phyloP scores from a whole-genome alignment of 2,113 vertebrate genomes.

The Neogobius melanostomus region DNA sequence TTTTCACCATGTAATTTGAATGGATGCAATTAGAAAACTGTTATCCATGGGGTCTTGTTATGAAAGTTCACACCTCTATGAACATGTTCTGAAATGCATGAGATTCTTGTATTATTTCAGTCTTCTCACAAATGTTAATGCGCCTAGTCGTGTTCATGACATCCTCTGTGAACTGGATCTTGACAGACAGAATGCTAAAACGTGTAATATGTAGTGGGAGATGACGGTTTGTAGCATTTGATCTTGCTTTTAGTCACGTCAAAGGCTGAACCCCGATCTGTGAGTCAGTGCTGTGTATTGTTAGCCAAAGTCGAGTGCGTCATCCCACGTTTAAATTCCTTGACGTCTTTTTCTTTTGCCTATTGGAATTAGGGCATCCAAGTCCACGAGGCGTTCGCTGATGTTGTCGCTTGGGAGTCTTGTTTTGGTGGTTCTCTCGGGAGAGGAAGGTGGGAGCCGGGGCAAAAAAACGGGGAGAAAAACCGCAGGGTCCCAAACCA shows the following conservation, averaged over 20 bases:
- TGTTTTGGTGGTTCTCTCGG: conserved; percentile 36
- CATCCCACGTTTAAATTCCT: conserved; percentile 13
- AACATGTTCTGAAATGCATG: no score
- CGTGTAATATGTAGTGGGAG: no score
- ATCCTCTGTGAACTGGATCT: no score
- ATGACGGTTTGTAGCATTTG: no score
- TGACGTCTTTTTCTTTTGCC: conserved; percentile 14
- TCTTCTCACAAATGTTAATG: no score
- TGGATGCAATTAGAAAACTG: no score
- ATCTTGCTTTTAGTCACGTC: no score
- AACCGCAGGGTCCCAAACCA: conserved; percentile 29
- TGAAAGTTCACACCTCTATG: no score
- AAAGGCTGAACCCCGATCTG: background rate
- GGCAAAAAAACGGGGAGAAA: conserved; percentile 30
- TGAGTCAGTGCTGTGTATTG: background rate
- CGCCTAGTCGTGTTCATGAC: no score
- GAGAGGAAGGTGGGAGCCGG: conserved; percentile 18
- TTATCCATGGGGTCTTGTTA: no score
- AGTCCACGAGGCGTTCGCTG: conserved; percentile 45
- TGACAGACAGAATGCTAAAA: no score
- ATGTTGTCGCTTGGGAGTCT: conserved; percentile 39
- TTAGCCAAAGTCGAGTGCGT: conserved; percentile 11
- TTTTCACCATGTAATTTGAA: background rate
- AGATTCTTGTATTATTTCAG: no score
- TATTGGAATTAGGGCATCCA: conserved; percentile 36